phyloP scores from a whole-genome alignment of 2,888 invertebrate genomes.

The Amphipoea lucens region DNA sequence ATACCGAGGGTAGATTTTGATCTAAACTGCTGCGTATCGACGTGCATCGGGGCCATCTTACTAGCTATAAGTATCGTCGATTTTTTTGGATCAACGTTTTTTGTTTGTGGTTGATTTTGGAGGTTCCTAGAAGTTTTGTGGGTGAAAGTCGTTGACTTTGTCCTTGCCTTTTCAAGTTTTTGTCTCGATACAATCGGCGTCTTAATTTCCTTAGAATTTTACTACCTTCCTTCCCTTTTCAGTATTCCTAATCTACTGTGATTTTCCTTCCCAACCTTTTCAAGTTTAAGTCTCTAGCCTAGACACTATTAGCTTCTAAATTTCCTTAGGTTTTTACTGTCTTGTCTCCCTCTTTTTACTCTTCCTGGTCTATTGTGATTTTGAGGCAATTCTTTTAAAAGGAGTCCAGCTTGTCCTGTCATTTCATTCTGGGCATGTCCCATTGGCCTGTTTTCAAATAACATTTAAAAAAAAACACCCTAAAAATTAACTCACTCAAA shows the following conservation, averaged over 20 bases:
- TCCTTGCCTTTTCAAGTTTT: background rate
- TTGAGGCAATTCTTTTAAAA: background rate
- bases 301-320: background rate
- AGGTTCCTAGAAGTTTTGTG: constrained; percentile 12
- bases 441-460: background rate
- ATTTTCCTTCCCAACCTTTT: background rate
- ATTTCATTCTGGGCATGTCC: background rate
- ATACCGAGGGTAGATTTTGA: constrained; percentile 83
- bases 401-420: too few species aligned
- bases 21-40: constrained; percentile 80
- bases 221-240: background rate
- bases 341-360: background rate
- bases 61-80: constrained; percentile 56
- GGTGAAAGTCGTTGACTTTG: constrained; percentile 3
- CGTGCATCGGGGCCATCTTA: constrained; percentile 69
- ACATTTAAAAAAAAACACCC: background rate
- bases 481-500: background rate
- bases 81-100: constrained; percentile 51
- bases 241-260: background rate
- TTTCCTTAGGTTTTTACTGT: background rate
- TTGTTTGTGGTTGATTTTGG: constrained; percentile 46
- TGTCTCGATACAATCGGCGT: too few species aligned
- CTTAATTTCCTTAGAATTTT: background rate
- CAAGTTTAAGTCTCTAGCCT: background rate
- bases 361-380: background rate